phyloP scores from a whole-genome alignment of 2,888 invertebrate species.

The Panorpa germanica region DNA sequence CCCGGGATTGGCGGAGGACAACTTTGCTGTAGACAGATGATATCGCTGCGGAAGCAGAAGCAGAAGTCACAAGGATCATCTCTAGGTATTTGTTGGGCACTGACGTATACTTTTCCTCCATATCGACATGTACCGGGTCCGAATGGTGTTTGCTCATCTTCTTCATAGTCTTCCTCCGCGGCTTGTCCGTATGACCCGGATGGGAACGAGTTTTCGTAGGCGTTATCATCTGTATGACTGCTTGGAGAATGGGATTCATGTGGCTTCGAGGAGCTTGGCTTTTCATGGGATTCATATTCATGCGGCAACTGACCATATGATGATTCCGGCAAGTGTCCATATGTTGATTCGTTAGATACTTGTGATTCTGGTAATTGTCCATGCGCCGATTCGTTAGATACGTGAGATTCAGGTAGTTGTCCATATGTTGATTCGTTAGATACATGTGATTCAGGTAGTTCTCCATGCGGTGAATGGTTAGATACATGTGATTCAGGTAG shows the following conservation, averaged over 20 bases:
- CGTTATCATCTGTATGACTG: too few relatives aligned
- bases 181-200: slow-evolving; percentile 28
- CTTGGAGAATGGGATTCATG: slow-evolving; percentile 14
- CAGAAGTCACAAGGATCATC: slow-evolving; percentile 93
- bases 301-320: slow-evolving; percentile 18
- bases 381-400: too few relatives aligned
- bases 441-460: slow-evolving; percentile 8
- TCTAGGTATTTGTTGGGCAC: slow-evolving; percentile 85
- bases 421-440: slow-evolving; percentile 11
- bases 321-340: slow-evolving; percentile 17
- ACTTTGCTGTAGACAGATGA: slow-evolving; percentile 86
- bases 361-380: slow-evolving; percentile 10
- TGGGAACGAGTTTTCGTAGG: slow-evolving; percentile 13
- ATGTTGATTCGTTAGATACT: slow-evolving; percentile 4
- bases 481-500: too few relatives aligned
- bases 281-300: slow-evolving; percentile 10
- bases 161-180: slow-evolving; percentile 49
- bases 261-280: slow-evolving; percentile 21
- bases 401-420: slow-evolving; percentile 18
- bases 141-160: slow-evolving; percentile 56
- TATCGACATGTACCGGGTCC: slow-evolving; percentile 85
- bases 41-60: slow-evolving; percentile 92
- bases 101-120: slow-evolving; percentile 81
- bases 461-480: too few relatives aligned
- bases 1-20: slow-evolving; percentile 87